phyloP scores from a whole-genome alignment of 2,113 vertebrate species.

The Circaetus cinerascens region DNA sequence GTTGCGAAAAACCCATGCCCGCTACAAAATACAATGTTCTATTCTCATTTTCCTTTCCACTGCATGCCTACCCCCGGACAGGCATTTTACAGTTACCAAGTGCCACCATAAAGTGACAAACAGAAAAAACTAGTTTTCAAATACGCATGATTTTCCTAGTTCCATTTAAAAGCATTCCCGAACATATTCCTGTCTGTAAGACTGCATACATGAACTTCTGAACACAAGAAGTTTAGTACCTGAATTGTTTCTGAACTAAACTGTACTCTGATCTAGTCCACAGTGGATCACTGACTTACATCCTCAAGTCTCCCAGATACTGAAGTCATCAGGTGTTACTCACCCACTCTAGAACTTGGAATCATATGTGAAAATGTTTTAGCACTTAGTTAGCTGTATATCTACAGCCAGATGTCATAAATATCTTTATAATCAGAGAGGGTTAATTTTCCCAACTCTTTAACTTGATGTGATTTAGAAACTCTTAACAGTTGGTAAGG shows the following conservation, averaged over 20 bases:
- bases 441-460: not conserved
- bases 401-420: not conserved
- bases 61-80: not conserved
- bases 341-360: not conserved
- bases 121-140: not conserved
- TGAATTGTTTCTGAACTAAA: not conserved
- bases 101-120: not conserved
- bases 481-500: not conserved
- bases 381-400: not conserved
- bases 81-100: not conserved
- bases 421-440: not conserved
- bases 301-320: not conserved
- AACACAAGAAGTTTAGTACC: not conserved
- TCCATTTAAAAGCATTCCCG: not conserved
- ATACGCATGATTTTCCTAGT: not conserved
- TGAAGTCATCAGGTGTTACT: not conserved
- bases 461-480: not conserved
- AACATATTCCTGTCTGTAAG: not conserved
- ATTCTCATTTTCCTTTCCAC: not conserved
- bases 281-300: not conserved
- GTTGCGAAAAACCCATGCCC: not conserved
- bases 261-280: not conserved
- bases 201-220: not conserved
- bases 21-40: not conserved
- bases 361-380: not conserved